A percentile compares a stretch with the other conserved stretches of the same genome.
phyloP scores from a whole-genome alignment of 1,140 invertebrate species.

The Zaprionus davidi region DNA sequence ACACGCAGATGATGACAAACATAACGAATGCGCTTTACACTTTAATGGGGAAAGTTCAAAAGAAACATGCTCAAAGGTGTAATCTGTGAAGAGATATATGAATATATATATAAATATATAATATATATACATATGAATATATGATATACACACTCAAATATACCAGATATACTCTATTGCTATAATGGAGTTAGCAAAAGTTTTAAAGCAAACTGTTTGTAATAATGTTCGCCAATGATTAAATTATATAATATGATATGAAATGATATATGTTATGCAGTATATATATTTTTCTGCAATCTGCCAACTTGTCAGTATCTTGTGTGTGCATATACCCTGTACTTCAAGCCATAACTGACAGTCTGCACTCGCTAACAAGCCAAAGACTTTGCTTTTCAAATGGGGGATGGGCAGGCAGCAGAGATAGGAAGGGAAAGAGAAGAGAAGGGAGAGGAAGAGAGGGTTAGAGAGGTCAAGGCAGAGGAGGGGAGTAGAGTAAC shows the following conservation, averaged over 20 bases:
- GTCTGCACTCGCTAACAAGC: background rate
- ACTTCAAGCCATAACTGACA: background rate
- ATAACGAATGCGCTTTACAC: conserved; percentile 2
- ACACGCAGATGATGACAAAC: conserved; percentile 51
- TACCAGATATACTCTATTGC: too few relatives aligned
- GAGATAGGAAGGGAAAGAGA: too few relatives aligned
- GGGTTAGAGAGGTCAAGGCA: background rate
- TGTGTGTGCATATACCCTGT: background rate
- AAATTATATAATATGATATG: too few relatives aligned
- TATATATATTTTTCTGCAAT: background rate
- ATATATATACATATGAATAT: too few relatives aligned
- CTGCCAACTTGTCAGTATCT: background rate
- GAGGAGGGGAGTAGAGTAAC: background rate
- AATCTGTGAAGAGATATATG: background rate
- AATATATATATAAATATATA: too few relatives aligned
- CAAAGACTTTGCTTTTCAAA: background rate
- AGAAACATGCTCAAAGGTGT: background rate
- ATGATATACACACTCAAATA: too few relatives aligned
- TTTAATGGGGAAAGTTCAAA: background rate
- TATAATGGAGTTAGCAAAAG: too few relatives aligned
- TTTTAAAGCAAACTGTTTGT: too few relatives aligned
- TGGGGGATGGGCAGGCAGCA: background rate
- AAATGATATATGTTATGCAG: too few relatives aligned
- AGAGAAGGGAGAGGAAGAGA: too few relatives aligned
- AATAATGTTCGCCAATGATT: too few relatives aligned